Evolutionary conservation across 2,888 invertebrate species (phyloP), one percentile per base, ranked within the genome.

Genomic region (Dasypolia templi): DNA sequence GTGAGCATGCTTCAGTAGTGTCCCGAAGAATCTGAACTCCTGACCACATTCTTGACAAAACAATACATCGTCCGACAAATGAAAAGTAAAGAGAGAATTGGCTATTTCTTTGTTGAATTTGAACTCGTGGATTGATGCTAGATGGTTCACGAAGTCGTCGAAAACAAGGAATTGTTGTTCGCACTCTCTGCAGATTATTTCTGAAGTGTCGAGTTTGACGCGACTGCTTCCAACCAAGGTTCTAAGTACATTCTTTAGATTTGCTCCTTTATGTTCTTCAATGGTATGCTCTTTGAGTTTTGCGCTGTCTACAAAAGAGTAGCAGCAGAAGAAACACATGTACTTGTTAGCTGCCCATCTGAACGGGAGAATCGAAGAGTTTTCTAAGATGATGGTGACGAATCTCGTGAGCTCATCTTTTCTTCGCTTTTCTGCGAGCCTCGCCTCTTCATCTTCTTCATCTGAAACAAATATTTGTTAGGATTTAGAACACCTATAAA

Each of bases 291-390:
- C 65, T 63, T 89, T 90, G 0, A 93, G 79, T 11, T 84, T 84
- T 0, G 72, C 58, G 67, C 90, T 85, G 17, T 91, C 90, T 0
- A 86, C 64, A 67, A 92, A 92, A 0, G 87, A 81, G 39, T 87
- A 88, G 17, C 91, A 89, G 67, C 93, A 93, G 74, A 86, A 93
- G 77, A 92, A 93, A 35, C 93, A 93, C 84, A 91, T 89, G 77
- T 88, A 93, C 7, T 89, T 89, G 72, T 89, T 91, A 1, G 88
- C 86, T 5, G 88, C 83, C 91, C 91, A 93, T 17, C 91, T 87
- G 61, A 93, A 93, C 0, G 93, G 93, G 42, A 91, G 87, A 0
- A 91, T 89, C 0, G 89, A 91, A 0, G 93, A 90, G 71, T 92
- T 89, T 65, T 92, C 89, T 32, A 92, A 83, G 3, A 92, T 79